These are phyloP conservation scores for Mus musculus DNA, from an alignment of 2,113 vertebrate species.

Conservation along the genomic window GRCm39 chr11:38921001-38921500, in stretches of 20 bases:
- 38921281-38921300: not conserved
- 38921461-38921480: accelerated
- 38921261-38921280: not conserved
- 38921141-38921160: accelerated
- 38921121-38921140: not conserved
- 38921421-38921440: not conserved
- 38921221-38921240: not conserved
- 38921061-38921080: not conserved
- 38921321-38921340: not conserved
- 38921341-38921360: not conserved
- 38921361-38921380: not conserved
- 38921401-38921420: not conserved
- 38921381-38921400: too few relatives aligned
- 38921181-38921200: not conserved
- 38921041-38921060: not conserved
- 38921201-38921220: not conserved
- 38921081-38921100: not conserved
- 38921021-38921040: not conserved
- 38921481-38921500: not conserved
- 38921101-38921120: not conserved
- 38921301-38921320: not conserved
- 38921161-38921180: not conserved
- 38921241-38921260: not conserved
- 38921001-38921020: not conserved
- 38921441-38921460: not conserved